Evolutionary conservation across 2,113 vertebrate species (phyloP), one percentile per base, ranked within the genome.

Genomic region (Phycodurus eques): DNA sequence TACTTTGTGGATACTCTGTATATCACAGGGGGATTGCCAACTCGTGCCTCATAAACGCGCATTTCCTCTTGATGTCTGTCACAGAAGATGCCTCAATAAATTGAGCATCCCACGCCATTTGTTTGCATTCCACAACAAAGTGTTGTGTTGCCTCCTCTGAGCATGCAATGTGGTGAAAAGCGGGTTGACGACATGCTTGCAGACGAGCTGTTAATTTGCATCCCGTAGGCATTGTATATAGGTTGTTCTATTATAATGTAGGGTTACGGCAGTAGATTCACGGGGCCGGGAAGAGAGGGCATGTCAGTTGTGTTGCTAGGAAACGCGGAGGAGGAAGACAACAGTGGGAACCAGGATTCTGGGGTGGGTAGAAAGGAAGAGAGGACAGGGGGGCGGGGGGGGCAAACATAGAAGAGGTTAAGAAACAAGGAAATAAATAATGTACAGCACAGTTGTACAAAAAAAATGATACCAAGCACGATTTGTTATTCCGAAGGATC

Each of bases 281-380:
- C 54, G 3, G 83, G 84, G 77, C 83, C 85, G 82, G 82, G 70
- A 89, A 88, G 79, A 86, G 75, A 80, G 87, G 88, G 79, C 83
- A 85, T 77, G 84, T 85, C 86, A 79, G 76, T 85, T 89, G 85
- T 87, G 90, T 91, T 91, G 88, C 90, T 91, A 91, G 88, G 90
- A 83, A 90, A 91, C 90, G 81, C 85, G 85, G 80, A 47, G 68
- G 77, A 83, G 68, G 78, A 85, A 82, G 74, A 88, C 84, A 88
- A 90, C 87, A 89, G 80, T 70, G 62, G 56, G 84, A 80, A 44
- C 80, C 73, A 81, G 75, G 85, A 75, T 88, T 85, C 86, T 90
- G 83, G 79, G 80, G 80, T 87, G 86, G 83, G 70, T 76, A 57
- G 63, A 75, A 75, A 42, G 6, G 35, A 60, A 61, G n/a, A 67